phyloP scores from a whole-genome alignment of 2,797 vertebrate species.

The Euphonia xanthogaster region DNA sequence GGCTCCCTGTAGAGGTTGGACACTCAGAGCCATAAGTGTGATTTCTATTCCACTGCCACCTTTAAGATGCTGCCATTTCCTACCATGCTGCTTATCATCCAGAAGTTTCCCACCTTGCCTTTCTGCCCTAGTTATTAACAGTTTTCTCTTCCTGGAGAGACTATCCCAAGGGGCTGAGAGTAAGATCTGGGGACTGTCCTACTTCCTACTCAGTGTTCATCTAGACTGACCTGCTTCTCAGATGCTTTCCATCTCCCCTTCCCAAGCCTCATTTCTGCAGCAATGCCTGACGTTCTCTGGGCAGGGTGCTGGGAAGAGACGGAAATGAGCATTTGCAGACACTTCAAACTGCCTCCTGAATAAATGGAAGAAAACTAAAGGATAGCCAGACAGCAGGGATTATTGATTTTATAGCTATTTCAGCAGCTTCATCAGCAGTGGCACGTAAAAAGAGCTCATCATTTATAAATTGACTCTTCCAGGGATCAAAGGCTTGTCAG shows the following conservation, averaged over 20 bases:
- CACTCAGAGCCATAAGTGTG: neutral
- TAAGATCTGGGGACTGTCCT: neutral
- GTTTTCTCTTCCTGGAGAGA: neutral
- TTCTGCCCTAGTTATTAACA: neutral
- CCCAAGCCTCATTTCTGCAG: neutral
- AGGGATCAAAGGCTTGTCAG: slow-evolving; percentile 39
- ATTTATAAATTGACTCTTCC: slow-evolving; percentile 17
- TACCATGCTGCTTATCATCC: neutral
- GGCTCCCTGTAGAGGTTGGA: neutral
- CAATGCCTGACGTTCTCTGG: neutral
- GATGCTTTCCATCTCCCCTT: neutral
- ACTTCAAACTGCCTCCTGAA: slow-evolving; percentile 15
- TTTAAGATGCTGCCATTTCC: neutral
- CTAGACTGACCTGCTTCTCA: neutral
- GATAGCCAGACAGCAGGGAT: neutral
- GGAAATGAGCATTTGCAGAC: neutral
- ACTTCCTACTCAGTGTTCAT: neutral
- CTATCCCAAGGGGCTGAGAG: neutral
- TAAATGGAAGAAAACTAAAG: slow-evolving; percentile 1
- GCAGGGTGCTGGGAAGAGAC: neutral
- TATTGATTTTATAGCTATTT: slow-evolving; percentile 15
- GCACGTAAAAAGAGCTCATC: neutral
- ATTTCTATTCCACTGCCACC: neutral
- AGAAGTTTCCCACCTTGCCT: neutral
- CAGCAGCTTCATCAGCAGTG: neutral